These are phyloP conservation scores for Enteromius argenteus DNA, from an alignment of 2,797 vertebrate species.

Conservation along the genomic window DNA sequence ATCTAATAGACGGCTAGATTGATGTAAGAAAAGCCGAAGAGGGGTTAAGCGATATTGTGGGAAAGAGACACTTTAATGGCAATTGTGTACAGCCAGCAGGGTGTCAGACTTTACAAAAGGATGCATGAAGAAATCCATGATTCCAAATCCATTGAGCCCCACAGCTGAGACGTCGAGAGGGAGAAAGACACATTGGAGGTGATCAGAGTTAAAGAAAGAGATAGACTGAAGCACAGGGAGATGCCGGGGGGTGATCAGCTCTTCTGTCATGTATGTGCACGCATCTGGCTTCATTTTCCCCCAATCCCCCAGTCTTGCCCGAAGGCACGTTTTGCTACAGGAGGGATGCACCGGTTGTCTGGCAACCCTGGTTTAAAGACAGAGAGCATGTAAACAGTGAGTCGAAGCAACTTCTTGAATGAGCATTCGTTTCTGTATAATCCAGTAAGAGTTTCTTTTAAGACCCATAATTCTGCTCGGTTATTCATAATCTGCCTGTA, in stretches of 20 bases:
- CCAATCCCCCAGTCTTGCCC: constrained; percentile 68
- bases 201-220: constrained; percentile 12
- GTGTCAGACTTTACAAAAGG: constrained; percentile 25
- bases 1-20: constrained; percentile 14
- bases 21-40: constrained; percentile 8
- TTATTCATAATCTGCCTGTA: constrained; percentile 14
- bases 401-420: neutral
- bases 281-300: constrained; percentile 76
- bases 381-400: neutral
- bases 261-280: constrained; percentile 71
- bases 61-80: constrained; percentile 55
- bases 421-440: neutral
- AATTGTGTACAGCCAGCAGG: constrained; percentile 32
- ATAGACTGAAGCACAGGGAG: constrained; percentile 24
- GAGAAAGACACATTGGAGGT: constrained; percentile 26
- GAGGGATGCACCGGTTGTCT: constrained; percentile 73
- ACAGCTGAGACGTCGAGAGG: constrained; percentile 6
- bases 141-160: constrained; percentile 44
- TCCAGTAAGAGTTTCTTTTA: constrained; percentile 7
- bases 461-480: neutral
- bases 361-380: constrained; percentile 71
- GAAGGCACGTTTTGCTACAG: constrained; percentile 75
- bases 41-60: constrained; percentile 27
- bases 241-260: constrained; percentile 45
- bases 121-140: constrained; percentile 46